phyloP scores from a whole-genome alignment of 2,888 invertebrate species.

The Ceratothoa steindachneri region DNA sequence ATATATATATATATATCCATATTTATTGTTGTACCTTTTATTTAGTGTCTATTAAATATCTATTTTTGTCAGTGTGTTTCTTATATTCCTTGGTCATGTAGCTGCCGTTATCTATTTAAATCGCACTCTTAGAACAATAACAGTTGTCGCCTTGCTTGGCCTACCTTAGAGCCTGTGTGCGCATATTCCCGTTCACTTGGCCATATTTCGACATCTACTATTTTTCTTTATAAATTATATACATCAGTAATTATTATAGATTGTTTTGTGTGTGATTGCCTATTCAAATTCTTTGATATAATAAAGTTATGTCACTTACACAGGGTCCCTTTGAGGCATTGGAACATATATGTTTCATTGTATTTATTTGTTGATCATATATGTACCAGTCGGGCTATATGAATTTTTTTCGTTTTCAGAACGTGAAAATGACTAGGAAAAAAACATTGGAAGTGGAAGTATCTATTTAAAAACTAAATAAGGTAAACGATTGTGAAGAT shows the following conservation, averaged over 20 bases:
- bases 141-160: too few species aligned
- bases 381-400: neutral
- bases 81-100: too few species aligned
- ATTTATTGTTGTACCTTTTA: too few species aligned
- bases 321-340: neutral
- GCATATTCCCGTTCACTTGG: too few species aligned
- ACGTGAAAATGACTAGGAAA: neutral
- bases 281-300: neutral
- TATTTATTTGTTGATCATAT: neutral
- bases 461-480: neutral
- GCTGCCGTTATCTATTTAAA: too few species aligned
- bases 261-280: neutral
- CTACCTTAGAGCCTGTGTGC: too few species aligned
- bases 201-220: neutral
- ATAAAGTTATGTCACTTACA: neutral
- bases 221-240: neutral
- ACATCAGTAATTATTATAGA: neutral
- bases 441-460: neutral
- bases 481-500: neutral
- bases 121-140: too few species aligned
- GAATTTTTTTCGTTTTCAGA: neutral
- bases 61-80: too few species aligned
- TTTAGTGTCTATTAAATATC: too few species aligned
- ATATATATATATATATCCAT: too few species aligned
- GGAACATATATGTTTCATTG: neutral